Evolutionary conservation across 1,140 invertebrate species (phyloP), one percentile per base, ranked within the genome.

Genomic region (Hydropsyche tenuis): DNA sequence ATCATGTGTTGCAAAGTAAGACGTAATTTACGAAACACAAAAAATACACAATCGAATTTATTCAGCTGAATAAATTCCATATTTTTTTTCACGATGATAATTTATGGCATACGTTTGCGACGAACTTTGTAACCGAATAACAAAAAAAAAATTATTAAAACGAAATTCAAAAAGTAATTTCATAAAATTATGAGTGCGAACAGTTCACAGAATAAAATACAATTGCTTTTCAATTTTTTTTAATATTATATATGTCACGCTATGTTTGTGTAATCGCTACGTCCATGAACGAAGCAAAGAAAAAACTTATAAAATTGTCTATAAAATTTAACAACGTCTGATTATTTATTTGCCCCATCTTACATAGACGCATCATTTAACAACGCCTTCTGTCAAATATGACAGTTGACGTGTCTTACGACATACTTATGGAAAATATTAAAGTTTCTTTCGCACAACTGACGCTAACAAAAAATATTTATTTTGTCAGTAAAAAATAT

Each of bases 61-160:
- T 53, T 53, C 48, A 53, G 48, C 48, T 53, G 48, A 53, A 53
- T 18, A 53, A 18, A 53, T 53, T 48, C 1, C 16, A 53, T 18
- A 18, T 53, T 18, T 53, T 6, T 18, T 18, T n/a, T 18, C 16
- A 18, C 1, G 2, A 53, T 2, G 9, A 37, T 37, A 46, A 4
- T 46, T n/a, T 46, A n/a, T 46, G 45, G 45, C 45, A 46, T n/a
- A 46, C 45, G 16, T 16, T 12, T 12, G 16, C 14, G 2, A n/a
- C n/a, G 16, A 7, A 48, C 14, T 53, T 53, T 9, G 2, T 6
- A 18, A 18, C 5, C n/a, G 9, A 18, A 20, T 18, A n/a, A 16
- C 9, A 18, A 9, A 53, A 18, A 16, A 2, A 53, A 53, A 53
- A 7, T 20, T n/a, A 53, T 18, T 53, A n/a, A 9, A 53, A 18